These are phyloP conservation scores for Pandemis cinnamomeana DNA, from an alignment of 2,888 invertebrate species.

Conservation along the genomic window DNA sequence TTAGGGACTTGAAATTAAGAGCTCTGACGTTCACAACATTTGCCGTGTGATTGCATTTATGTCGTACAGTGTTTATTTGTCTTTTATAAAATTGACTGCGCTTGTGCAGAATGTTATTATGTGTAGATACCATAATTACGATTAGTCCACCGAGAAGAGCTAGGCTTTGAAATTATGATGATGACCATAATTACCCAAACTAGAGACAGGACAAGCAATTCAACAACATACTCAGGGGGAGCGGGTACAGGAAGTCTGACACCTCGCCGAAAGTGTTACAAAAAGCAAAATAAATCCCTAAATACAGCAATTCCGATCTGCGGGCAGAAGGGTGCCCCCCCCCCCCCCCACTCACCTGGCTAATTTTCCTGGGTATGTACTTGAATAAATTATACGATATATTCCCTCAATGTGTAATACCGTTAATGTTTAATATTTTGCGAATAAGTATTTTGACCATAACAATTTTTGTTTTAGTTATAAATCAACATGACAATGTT, in stretches of 20 bases:
- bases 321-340: no score
- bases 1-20: neutral
- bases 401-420: conserved; percentile 16
- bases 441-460: conserved; percentile 9
- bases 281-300: no score
- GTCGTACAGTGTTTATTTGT: neutral
- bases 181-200: neutral
- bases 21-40: neutral
- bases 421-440: conserved; percentile 12
- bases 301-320: no score
- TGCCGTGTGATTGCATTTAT: conserved; percentile 7
- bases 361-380: no score
- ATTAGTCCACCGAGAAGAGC: no score
- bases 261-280: no score
- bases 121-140: no score
- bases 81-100: conserved; percentile 7
- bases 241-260: no score
- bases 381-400: neutral
- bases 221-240: no score
- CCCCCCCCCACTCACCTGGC: no score
- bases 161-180: neutral
- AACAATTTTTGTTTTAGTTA: neutral
- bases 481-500: conserved; percentile 6
- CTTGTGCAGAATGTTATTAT: neutral
- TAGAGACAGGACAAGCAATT: neutral